Evolutionary conservation across 2,888 invertebrate genomes (phyloP).

Genomic region (Pterobdella sp.): DNA sequence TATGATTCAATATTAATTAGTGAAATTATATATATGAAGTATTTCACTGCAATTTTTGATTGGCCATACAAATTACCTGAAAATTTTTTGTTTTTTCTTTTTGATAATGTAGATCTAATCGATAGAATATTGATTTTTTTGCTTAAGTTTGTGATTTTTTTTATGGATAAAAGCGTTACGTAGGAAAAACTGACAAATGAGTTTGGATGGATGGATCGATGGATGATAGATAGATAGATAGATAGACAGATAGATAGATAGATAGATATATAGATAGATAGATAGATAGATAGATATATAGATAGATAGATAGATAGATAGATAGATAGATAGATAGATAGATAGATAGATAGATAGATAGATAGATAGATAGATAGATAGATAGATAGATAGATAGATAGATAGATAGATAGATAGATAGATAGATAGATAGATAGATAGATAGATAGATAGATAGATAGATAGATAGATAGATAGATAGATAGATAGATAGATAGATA

Average conservation of each 20-base stretch:
- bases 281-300: background rate
- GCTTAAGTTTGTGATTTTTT: too few relatives aligned
- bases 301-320: background rate
- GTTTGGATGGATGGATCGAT: background rate
- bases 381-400: constrained; percentile 5
- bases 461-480: background rate
- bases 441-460: background rate
- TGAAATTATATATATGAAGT: too few relatives aligned
- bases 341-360: constrained; percentile 2
- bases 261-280: background rate
- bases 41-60: too few relatives aligned
- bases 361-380: constrained; percentile 8
- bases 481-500: too few relatives aligned
- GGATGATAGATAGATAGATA: background rate
- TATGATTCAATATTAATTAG: too few relatives aligned
- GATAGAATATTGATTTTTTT: too few relatives aligned
- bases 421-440: background rate
- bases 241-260: background rate
- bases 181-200: too few relatives aligned
- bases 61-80: too few relatives aligned
- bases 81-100: too few relatives aligned
- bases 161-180: too few relatives aligned
- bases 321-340: background rate
- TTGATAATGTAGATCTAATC: too few relatives aligned
- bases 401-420: background rate